phyloP scores from a whole-genome alignment of 2,113 vertebrate genomes.

The Romanogobio albipinnatus region DNA sequence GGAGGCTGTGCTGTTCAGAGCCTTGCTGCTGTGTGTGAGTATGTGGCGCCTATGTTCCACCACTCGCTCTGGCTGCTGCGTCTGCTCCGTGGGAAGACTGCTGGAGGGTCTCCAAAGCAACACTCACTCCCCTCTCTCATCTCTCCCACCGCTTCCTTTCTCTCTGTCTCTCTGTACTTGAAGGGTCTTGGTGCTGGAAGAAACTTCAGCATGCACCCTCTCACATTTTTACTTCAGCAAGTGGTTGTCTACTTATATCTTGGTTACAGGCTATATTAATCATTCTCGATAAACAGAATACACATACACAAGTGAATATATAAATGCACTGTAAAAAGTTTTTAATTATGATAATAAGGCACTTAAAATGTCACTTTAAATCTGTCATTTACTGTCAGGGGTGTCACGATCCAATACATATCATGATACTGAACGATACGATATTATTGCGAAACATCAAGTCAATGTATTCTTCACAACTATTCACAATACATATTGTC shows the following conservation, averaged over 20 bases:
- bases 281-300: background rate
- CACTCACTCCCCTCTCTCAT: constrained; percentile 46
- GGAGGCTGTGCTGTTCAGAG: constrained; percentile 47
- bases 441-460: too few species aligned
- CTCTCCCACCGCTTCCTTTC: constrained; percentile 35
- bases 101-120: constrained; percentile 64
- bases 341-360: background rate
- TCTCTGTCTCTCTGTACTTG: constrained; percentile 43
- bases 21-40: constrained; percentile 43
- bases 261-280: constrained; percentile 35
- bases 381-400: background rate
- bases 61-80: constrained; percentile 41
- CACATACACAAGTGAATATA: background rate
- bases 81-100: constrained; percentile 60
- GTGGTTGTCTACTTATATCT: constrained; percentile 60
- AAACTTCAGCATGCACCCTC: constrained; percentile 48
- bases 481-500: too few species aligned
- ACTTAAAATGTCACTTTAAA: background rate
- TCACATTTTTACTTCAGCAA: constrained; percentile 36
- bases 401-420: too few species aligned
- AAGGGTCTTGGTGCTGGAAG: constrained; percentile 50
- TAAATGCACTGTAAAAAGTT: background rate
- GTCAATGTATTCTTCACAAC: too few species aligned
- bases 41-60: constrained; percentile 49
- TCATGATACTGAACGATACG: too few species aligned